Evolutionary conservation across 1,140 invertebrate species (phyloP).

Genomic region (Drosophila tsacasi): DNA sequence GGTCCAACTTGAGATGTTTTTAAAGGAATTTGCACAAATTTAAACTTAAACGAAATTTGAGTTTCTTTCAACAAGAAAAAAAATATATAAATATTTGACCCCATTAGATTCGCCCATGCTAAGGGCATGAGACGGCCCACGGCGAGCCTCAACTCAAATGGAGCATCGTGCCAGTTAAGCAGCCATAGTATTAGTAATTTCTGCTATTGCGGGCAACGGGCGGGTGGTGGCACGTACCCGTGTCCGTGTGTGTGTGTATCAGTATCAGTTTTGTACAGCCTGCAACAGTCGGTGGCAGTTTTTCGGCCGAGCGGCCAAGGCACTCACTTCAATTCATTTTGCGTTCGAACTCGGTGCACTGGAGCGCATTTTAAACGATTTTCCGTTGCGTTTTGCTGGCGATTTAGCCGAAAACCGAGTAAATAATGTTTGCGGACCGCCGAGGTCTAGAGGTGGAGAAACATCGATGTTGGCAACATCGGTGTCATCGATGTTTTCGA

Average conservation of each 20-base stretch:
- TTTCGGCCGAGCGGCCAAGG: constrained; percentile 36
- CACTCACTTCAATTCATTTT: constrained; percentile 77
- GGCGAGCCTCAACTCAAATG: neutral
- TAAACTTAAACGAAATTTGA: neutral
- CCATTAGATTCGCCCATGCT: no score
- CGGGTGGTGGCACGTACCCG: constrained; percentile 33
- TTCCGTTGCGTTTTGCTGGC: constrained; percentile 46
- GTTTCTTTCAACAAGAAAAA: neutral
- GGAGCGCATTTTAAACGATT: constrained; percentile 63
- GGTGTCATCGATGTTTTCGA: no score
- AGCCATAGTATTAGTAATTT: constrained; percentile 44
- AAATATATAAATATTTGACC: neutral
- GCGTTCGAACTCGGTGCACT: constrained; percentile 58
- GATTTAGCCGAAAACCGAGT: constrained; percentile 59
- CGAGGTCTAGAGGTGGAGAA: neutral
- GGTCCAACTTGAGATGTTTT: neutral
- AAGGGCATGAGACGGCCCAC: neutral
- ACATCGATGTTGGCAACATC: no score
- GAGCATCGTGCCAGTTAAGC: constrained; percentile 28
- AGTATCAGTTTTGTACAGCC: constrained; percentile 67
- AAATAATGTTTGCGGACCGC: constrained; percentile 45
- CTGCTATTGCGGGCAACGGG: constrained; percentile 28
- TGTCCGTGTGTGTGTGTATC: constrained; percentile 38
- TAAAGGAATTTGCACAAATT: neutral
- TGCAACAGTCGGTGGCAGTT: constrained; percentile 53